These are phyloP conservation scores for Araneus ventricosus DNA, from an alignment of 1,140 invertebrate genomes.

Conservation along the genomic window DNA sequence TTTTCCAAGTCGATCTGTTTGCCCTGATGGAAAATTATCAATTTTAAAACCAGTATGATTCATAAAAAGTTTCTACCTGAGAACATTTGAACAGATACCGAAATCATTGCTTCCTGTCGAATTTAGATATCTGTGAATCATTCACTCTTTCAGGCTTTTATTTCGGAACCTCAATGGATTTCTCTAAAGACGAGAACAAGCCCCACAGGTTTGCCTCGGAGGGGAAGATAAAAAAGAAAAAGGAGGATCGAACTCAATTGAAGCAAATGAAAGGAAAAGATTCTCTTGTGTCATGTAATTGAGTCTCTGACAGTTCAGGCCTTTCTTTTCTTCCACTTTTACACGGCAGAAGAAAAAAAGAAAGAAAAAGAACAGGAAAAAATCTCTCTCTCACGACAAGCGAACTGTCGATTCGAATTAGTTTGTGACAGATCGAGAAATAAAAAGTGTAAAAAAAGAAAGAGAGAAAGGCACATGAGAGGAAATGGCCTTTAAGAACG, in stretches of 20 bases:
- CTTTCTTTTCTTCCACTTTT: background rate
- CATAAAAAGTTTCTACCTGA: no score
- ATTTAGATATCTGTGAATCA: background rate
- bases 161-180: background rate
- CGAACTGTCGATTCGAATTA: slow-evolving; percentile 32
- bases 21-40: no score
- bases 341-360: background rate
- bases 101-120: background rate
- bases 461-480: background rate
- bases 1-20: no score
- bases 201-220: background rate
- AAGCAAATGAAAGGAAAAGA: slow-evolving; percentile 30
- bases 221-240: background rate
- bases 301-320: slow-evolving; percentile 12
- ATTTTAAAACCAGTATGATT: no score
- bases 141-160: background rate
- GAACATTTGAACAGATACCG: background rate
- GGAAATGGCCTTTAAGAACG: slow-evolving; percentile 24
- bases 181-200: background rate
- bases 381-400: background rate
- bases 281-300: background rate
- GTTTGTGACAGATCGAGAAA: slow-evolving; percentile 33
- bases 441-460: background rate
- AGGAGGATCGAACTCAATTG: background rate
- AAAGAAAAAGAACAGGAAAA: background rate